Conservation (phyloP, 2,888 invertebrate genomes). For the Hirtodrosophila confusa region DNA sequence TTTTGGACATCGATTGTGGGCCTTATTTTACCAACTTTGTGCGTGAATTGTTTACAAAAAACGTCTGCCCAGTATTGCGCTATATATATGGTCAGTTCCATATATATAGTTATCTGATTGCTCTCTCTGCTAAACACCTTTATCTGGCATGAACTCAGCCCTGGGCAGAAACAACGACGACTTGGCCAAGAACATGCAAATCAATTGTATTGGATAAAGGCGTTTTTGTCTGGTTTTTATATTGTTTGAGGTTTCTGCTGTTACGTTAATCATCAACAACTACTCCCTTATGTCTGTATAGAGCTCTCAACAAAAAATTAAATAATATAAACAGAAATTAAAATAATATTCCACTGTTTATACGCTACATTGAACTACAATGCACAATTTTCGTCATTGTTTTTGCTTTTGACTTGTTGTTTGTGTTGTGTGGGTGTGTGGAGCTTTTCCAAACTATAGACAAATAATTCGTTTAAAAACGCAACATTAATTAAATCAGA, state of each 20-base stretch:
- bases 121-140: constrained; percentile 60
- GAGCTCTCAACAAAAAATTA: constrained; percentile 9
- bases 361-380: constrained; percentile 37
- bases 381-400: constrained; percentile 35
- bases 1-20: constrained; percentile 70
- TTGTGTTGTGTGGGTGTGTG: constrained; percentile 56
- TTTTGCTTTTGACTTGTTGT: constrained; percentile 45
- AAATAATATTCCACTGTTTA: constrained; percentile 28
- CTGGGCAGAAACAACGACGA: constrained; percentile 84
- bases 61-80: constrained; percentile 83
- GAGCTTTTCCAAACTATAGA: constrained; percentile 38
- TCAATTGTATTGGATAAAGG: constrained; percentile 71
- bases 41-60: constrained; percentile 84
- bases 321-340: constrained; percentile 14
- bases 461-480: constrained; percentile 51
- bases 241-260: constrained; percentile 21
- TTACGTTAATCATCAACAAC: constrained; percentile 21
- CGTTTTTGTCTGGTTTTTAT: constrained; percentile 42
- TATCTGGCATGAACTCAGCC: constrained; percentile 82
- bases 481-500: constrained; percentile 35
- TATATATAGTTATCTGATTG: constrained; percentile 18
- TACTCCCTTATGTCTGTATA: constrained; percentile 3
- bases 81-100: constrained; percentile 60
- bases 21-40: constrained; percentile 83
- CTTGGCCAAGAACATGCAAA: constrained; percentile 82